phyloP scores from a whole-genome alignment of 2,888 invertebrate species.

The Mactromeris polynyma region DNA sequence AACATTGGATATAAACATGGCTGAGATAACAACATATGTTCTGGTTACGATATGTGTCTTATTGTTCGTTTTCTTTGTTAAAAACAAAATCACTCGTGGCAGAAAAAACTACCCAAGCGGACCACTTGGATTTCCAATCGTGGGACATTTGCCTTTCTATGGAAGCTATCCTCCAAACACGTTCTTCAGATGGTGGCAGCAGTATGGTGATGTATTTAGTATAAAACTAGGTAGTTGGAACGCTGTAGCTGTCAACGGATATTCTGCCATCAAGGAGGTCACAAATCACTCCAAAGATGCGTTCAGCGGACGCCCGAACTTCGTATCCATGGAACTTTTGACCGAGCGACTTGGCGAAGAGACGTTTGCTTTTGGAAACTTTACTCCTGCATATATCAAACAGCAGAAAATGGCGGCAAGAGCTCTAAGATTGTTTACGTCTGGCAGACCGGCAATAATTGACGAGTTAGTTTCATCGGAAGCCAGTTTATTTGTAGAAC shows the following conservation, averaged over 20 bases:
- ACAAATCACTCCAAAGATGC: slow-evolving; percentile 48
- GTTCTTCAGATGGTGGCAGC: slow-evolving; percentile 56
- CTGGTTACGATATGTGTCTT: not conserved
- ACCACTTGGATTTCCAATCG: slow-evolving; percentile 69
- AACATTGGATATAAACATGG: not conserved
- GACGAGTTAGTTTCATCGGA: slow-evolving; percentile 37
- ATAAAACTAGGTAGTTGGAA: slow-evolving; percentile 67
- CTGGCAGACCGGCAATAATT: slow-evolving; percentile 44
- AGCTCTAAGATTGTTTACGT: slow-evolving; percentile 55
- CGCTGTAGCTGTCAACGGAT: slow-evolving; percentile 69
- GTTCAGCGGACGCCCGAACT: slow-evolving; percentile 64
- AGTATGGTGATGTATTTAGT: slow-evolving; percentile 70
- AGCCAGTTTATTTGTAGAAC: slow-evolving; percentile 4
- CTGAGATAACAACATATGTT: not conserved
- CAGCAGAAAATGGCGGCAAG: slow-evolving; percentile 56
- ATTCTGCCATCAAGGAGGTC: slow-evolving; percentile 51
- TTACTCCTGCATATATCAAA: slow-evolving; percentile 37
- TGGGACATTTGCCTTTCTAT: slow-evolving; percentile 71
- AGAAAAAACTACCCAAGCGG: slow-evolving; percentile 54
- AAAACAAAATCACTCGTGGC: not conserved
- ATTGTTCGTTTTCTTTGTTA: not conserved
- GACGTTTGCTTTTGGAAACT: slow-evolving; percentile 49
- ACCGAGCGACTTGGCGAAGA: slow-evolving; percentile 31
- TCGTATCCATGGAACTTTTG: slow-evolving; percentile 47
- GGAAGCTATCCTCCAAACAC: slow-evolving; percentile 59